Conservation (phyloP, 2,797 vertebrate species). For the Clarias laeviceps region DNA sequence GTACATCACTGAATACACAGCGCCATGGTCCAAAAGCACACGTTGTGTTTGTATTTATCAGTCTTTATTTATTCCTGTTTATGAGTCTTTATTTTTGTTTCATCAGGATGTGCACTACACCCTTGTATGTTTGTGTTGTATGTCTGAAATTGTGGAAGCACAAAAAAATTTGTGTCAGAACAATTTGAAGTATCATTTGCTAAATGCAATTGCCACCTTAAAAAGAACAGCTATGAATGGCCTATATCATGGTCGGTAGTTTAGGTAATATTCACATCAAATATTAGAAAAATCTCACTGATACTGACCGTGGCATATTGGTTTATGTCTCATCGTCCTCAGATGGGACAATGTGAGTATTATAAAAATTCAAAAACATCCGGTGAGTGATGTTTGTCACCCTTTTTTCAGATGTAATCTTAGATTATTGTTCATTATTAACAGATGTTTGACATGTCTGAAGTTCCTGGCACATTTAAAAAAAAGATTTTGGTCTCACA, state of each 20-base stretch:
- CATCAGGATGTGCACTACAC: neutral
- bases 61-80: constrained; percentile 39
- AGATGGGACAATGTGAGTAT: neutral
- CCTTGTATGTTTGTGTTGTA: neutral
- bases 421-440: neutral
- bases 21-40: neutral
- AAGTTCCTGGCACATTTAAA: neutral
- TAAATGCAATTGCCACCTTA: neutral
- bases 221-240: neutral
- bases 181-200: neutral
- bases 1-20: neutral
- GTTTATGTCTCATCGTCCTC: too few relatives aligned
- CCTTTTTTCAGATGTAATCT: neutral
- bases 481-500: too few relatives aligned
- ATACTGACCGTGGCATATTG: neutral
- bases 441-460: neutral
- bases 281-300: neutral
- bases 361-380: neutral
- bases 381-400: neutral
- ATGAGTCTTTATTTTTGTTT: constrained; percentile 5
- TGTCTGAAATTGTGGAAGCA: neutral
- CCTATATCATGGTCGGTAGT: too few relatives aligned
- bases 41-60: constrained; percentile 26
- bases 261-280: neutral
- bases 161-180: neutral